Base-by-base conservation (phyloP, 2,797 vertebrate genomes). In the Phalanger gymnotis region DNA sequence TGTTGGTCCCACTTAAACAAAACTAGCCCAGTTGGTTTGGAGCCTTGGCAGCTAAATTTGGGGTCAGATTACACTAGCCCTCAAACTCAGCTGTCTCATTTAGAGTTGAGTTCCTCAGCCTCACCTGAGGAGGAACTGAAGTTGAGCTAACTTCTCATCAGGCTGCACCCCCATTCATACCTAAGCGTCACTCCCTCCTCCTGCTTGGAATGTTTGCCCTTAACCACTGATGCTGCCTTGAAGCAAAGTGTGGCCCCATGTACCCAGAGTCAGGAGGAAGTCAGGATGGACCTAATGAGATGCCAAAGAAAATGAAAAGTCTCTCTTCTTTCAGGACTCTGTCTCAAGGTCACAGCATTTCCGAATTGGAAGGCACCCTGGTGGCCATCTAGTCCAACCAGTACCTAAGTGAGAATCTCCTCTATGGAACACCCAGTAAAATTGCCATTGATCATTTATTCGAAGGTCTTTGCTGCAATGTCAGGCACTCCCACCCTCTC, bases 61-160 rank as follows among this genome's bases (percentile, higher is more conserved):
- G 81, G 54, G 90, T 53, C 56, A 0, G 14, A n/a, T 58, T 16
- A 2, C 14, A 73, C 90, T 91, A n/a, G 25, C 92, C 91, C 87
- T 73, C 90, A 91, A 57, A 92, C 5, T 95, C 93, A 95, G 94
- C 94, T 97, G 94, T 93, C 55, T n/a, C 93, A 95, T 97, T 98
- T 97, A 96, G n/a, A 53, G 95, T 90, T 54, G 95, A 90, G 94
- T 5, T 91, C 61, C 56, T 47, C 90, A n/a, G 73, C 93, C 94
- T 92, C 51, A 6, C 55, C 14, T 56, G 97, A 94, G 94, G 94
- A 52, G 89, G 53, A 11, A 54, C 34, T 91, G 81, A 81, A 25
- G 58, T 2, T 2, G 4, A 22, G 12, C 92, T 95, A 96, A 92
- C 95, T 95, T 94, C 91, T 96, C 96, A 96, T 97, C 97, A 96